Percentiles rank a stretch among this genome's conserved stretches.
Conservation (phyloP, 2,797 vertebrate genomes). For the Karalla daura region DNA sequence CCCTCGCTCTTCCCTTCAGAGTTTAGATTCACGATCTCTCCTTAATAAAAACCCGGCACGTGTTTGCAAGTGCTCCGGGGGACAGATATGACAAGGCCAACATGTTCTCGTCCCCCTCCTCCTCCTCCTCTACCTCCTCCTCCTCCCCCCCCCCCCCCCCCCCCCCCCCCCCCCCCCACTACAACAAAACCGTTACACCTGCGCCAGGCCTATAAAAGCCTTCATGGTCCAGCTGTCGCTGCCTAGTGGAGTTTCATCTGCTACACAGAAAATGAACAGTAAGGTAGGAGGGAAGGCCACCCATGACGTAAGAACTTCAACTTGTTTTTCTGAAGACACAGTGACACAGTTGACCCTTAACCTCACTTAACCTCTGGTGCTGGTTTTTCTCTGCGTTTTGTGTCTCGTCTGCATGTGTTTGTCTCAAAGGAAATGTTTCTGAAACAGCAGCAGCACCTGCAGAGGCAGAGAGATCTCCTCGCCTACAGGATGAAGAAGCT, state of each 20-base stretch:
- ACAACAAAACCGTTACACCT: constrained; percentile 36
- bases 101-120: background rate
- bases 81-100: constrained; percentile 28
- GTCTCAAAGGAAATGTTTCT: constrained; percentile 55
- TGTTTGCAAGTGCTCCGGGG: constrained; percentile 36
- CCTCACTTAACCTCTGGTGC: background rate
- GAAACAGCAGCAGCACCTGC: constrained; percentile 65
- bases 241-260: constrained; percentile 9
- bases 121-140: background rate
- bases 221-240: background rate
- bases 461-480: constrained; percentile 67
- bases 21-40: constrained; percentile 5
- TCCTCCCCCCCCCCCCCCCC: background rate
- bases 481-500: constrained; percentile 73
- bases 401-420: background rate
- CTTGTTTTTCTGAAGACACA: background rate
- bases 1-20: constrained; percentile 26
- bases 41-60: constrained; percentile 35
- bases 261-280: constrained; percentile 11
- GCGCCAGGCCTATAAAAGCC: constrained; percentile 61
- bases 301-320: constrained; percentile 48
- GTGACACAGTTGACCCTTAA: background rate
- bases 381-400: background rate
- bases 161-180: background rate
- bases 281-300: constrained; percentile 38